A percentile compares a stretch with the other conserved stretches of the same genome.
Evolutionary conservation across 2,888 invertebrate species (phyloP).

Genomic region (Drosophila tripunctata): DNA sequence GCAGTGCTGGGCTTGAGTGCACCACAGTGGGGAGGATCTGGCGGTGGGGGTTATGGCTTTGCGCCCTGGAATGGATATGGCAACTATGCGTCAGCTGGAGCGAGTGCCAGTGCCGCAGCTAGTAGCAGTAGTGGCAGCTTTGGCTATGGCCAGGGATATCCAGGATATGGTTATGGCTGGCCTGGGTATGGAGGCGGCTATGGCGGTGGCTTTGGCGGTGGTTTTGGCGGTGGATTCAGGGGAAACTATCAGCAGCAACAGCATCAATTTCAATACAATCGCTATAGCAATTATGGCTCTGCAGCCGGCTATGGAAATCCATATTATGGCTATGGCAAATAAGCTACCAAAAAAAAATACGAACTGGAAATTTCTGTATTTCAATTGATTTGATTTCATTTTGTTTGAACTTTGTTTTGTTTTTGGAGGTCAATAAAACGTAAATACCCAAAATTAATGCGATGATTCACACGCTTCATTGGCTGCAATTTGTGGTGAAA

Average conservation of each 20-base stretch:
- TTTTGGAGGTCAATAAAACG: constrained; percentile 75
- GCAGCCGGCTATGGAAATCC: constrained; percentile 42
- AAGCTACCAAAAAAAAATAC: too few relatives aligned
- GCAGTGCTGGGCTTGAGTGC: constrained; percentile 16
- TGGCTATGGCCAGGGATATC: constrained; percentile 35
- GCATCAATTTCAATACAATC: constrained; percentile 45
- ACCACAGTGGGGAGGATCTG: constrained; percentile 54
- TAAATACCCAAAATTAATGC: constrained; percentile 65
- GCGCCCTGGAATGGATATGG: constrained; percentile 63
- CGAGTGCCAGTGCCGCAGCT: constrained; percentile 39
- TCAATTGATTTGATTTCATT: constrained; percentile 57
- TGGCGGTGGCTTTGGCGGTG: constrained; percentile 17
- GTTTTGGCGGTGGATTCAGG: constrained; percentile 31
- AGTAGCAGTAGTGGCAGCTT: constrained; percentile 57
- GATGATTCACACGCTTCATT: constrained; percentile 59
- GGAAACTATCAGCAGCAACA: constrained; percentile 47
- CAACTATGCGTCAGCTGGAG: constrained; percentile 47
- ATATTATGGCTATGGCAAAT: constrained; percentile 51
- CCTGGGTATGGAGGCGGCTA: constrained; percentile 37
- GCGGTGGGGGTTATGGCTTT: constrained; percentile 59
- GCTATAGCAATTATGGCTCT: constrained; percentile 38
- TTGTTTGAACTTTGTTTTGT: constrained; percentile 48
- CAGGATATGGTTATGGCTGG: constrained; percentile 37
- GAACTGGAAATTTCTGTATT: constrained; percentile 58
- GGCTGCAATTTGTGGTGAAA: constrained; percentile 3